phyloP scores from a whole-genome alignment of 2,113 vertebrate genomes.

The Seriola rivoliana region DNA sequence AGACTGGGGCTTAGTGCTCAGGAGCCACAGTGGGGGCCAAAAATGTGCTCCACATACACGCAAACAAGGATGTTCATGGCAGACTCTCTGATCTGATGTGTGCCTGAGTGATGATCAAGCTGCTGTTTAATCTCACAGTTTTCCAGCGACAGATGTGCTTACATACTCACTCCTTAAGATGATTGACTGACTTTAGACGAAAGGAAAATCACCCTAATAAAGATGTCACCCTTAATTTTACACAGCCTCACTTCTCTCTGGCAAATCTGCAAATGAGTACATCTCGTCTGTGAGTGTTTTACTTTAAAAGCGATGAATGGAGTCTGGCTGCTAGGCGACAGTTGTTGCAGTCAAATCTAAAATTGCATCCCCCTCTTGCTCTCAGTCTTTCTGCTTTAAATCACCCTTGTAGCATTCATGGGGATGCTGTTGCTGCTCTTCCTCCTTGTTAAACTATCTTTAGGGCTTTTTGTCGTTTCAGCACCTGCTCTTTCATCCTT shows the following conservation, averaged over 20 bases:
- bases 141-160: slow-evolving; percentile 51
- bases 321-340: slow-evolving; percentile 56
- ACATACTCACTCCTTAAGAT: slow-evolving; percentile 58
- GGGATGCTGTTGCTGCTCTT: slow-evolving; percentile 52
- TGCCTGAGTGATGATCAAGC: slow-evolving; percentile 53
- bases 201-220: slow-evolving; percentile 61
- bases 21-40: slow-evolving; percentile 34
- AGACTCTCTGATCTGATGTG: slow-evolving; percentile 53
- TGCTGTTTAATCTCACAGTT: slow-evolving; percentile 48
- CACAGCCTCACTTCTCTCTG: slow-evolving; percentile 43
- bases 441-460: slow-evolving; percentile 23
- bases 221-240: slow-evolving; percentile 65
- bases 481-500: slow-evolving; percentile 37
- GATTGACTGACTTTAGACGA: slow-evolving; percentile 62
- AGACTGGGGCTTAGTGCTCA: slow-evolving; percentile 24
- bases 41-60: slow-evolving; percentile 46
- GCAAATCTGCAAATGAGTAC: slow-evolving; percentile 56
- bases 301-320: slow-evolving; percentile 70
- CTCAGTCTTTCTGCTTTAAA: slow-evolving; percentile 51
- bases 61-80: slow-evolving; percentile 56
- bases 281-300: slow-evolving; percentile 60
- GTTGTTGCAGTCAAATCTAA: slow-evolving; percentile 53
- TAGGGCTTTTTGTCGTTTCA: slow-evolving; percentile 1
- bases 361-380: slow-evolving; percentile 24
- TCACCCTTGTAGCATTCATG: slow-evolving; percentile 52